phyloP scores from a whole-genome alignment of 2,797 vertebrate species.

The Manis pentadactyla region DNA sequence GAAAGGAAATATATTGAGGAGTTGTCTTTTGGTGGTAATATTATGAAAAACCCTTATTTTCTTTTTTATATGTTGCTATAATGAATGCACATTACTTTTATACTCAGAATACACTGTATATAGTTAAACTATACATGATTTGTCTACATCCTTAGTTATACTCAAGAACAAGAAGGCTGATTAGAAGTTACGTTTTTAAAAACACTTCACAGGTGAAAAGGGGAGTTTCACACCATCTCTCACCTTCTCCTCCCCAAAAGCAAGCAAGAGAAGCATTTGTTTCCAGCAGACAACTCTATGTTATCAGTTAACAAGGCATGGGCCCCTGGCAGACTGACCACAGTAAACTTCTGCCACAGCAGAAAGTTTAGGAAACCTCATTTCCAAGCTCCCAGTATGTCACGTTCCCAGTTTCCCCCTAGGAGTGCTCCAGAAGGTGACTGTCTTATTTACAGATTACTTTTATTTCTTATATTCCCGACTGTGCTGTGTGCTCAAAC shows the following conservation, averaged over 20 bases:
- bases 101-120: not conserved
- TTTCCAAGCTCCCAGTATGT: not conserved
- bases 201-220: not conserved
- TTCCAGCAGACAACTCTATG: not conserved
- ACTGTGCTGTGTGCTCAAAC: not conserved
- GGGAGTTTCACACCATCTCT: not conserved
- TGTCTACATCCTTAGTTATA: not conserved
- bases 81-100: not conserved
- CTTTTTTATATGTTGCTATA: not conserved
- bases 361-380: constrained; percentile 24
- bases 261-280: not conserved
- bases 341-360: not conserved
- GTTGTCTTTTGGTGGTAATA: not conserved
- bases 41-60: not conserved
- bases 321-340: not conserved
- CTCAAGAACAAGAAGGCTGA: not conserved
- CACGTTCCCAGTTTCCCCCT: not conserved
- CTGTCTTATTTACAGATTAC: constrained; percentile 26
- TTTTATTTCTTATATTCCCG: constrained; percentile 24
- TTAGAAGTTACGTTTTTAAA: not conserved
- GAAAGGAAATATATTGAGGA: not conserved
- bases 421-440: not conserved
- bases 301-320: constrained; percentile 15
- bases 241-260: not conserved
- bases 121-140: not conserved